Evolutionary conservation across 2,888 invertebrate species (phyloP), one percentile per base, ranked within the genome.

Genomic region (Zeuzera pyrina): DNA sequence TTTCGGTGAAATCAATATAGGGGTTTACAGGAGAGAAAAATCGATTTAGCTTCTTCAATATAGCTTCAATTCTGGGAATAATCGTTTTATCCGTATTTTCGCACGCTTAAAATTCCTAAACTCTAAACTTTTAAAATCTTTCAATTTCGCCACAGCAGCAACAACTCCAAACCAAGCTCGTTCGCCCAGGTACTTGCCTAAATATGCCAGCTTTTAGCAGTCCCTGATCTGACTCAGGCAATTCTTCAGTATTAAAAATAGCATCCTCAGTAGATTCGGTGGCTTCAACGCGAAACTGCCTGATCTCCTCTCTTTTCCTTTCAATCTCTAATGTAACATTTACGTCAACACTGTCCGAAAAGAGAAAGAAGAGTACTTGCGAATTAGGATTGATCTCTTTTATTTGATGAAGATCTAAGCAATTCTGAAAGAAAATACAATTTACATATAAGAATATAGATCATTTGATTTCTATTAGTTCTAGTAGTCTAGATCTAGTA

Each of bases 381-480:
- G 73, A 50, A 51, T 72, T 67, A 0, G 70, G 57, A 40, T 78
- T 67, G 12, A 81, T 43, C 30, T 81, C 76, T 30, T 77, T 81
- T 12, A 73, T 53, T 45, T 84, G 84, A 33, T 77, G 71, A 3
- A 84, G 65, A 38, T 84, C 84, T n/a, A 83, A 56, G 42, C 79
- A 78, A 42, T 78, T 79, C 84, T 84, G 63, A 15, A 54, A 59
- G 31, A 11, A 15, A 29, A 23, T 5, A 1, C 1, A 3, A 25
- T n/a, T n/a, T n/a, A n/a, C n/a, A n/a, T n/a, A n/a, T n/a, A n/a
- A n/a, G n/a, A 3, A 23, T 23, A 10, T 23, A 19, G 5, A 8
- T n/a, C n/a, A n/a, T n/a, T n/a, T n/a, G n/a, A n/a, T n/a, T n/a
- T n/a, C n/a, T n/a, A n/a, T n/a, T n/a, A n/a, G n/a, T n/a, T n/a